Base-by-base conservation (phyloP, 2,797 vertebrate species). In the Sebastiscus albofasciatus region DNA sequence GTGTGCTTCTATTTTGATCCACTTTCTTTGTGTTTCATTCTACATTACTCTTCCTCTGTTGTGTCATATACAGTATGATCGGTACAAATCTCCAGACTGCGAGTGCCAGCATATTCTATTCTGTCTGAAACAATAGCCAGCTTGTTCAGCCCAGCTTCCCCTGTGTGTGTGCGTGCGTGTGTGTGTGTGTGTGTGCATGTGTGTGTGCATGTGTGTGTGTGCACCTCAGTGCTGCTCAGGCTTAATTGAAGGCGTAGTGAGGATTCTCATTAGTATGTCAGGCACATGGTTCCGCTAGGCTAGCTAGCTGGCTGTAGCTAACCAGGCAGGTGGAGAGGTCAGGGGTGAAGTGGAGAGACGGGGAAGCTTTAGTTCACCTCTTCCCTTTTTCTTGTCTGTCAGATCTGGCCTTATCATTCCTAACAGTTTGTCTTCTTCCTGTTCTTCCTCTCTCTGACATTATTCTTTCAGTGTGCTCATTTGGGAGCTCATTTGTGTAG, bases 181-280 rank as follows among this genome's bases (percentile, higher is more conserved):
- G 24, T 66, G 54, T 22, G 31, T 36, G 61, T 46, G 36, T 46
- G 65, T 52, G 39, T 31, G 39, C 36, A 56, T 39, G 1, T 58
- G 24, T 66, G 54, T 58, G 54, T 62, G 39, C 16, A 13, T 22
- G 31, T 36, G 61, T 46, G 36, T 46, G 65, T 52, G 39, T 31
- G 39, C 36, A 56, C 65, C 24, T 42, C 31, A 42, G 52, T 78
- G 34, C 65, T 81, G 65, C 68, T 79, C 66, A 5, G 67, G 36
- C 79, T 75, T 93, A 93, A 93, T 89, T 89, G 84, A 92, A 83
- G 81, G 82, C 13, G 8, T 85, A 81, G 89, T 59, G 80, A 80
- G 80, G 75, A 82, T 82, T 84, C 82, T 88, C 86, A 92, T 94
- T 92, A 91, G 88, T 88, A 92, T 92, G 89, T 91, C 74, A 75